A percentile compares a stretch with the other conserved stretches of the same genome.
phyloP scores from a whole-genome alignment of 2,888 invertebrate species.

The Lumbricus terrestris region DNA sequence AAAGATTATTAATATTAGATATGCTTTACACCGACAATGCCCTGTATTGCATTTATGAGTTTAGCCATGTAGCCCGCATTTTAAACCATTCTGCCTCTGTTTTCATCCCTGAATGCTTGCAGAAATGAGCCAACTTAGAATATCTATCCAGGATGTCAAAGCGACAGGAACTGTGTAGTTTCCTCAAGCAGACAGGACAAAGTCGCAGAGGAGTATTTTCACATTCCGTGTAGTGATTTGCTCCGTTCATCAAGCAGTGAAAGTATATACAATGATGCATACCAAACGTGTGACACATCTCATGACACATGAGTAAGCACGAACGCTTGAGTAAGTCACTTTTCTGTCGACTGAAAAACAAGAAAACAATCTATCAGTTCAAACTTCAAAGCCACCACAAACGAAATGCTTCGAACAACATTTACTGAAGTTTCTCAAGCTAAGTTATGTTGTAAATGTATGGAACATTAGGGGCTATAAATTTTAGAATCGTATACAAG shows the following conservation, averaged over 20 bases:
- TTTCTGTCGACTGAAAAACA: background rate
- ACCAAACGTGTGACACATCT: constrained; percentile 52
- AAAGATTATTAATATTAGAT: background rate
- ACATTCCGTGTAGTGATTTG: constrained; percentile 52
- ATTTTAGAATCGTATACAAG: no score
- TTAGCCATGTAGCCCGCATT: background rate
- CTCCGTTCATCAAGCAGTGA: constrained; percentile 56
- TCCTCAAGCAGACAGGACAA: constrained; percentile 54
- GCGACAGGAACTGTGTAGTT: constrained; percentile 48
- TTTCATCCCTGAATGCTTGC: background rate
- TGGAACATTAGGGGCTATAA: no score
- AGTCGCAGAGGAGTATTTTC: constrained; percentile 53
- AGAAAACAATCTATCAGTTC: background rate
- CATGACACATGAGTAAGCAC: constrained; percentile 54
- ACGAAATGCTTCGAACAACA: no score
- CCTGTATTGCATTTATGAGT: background rate
- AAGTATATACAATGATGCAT: constrained; percentile 53
- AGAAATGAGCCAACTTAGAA: background rate
- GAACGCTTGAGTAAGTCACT: constrained; percentile 39
- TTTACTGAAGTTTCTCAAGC: no score
- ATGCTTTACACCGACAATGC: background rate
- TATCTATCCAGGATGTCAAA: constrained; percentile 40
- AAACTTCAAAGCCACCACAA: background rate
- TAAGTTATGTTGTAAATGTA: no score
- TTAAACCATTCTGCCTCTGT: background rate